A percentile compares a stretch with the other conserved stretches of the same genome.
Evolutionary conservation across 2,113 vertebrate genomes (phyloP).

Genomic region (Tetrao urogallus): DNA sequence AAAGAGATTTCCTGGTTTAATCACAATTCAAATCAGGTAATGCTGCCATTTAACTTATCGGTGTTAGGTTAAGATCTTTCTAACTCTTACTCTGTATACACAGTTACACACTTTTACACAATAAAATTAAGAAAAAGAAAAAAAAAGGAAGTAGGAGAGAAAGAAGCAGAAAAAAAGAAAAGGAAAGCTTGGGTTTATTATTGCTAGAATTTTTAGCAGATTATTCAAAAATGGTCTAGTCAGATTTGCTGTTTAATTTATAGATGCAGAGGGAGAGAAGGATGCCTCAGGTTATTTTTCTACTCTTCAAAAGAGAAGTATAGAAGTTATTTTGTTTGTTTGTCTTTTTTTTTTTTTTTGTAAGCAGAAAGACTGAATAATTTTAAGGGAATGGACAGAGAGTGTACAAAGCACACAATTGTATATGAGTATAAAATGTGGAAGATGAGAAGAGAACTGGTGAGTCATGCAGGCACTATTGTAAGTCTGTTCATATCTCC

Average conservation of each 20-base stretch:
- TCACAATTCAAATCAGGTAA: background rate
- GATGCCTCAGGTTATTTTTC: background rate
- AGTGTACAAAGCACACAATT: background rate
- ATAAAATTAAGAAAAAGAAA: no score
- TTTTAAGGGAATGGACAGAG: background rate
- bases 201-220: background rate
- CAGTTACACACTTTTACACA: no score
- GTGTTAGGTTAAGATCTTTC: background rate
- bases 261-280: background rate
- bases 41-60: background rate
- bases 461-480: background rate
- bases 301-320: background rate
- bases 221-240: background rate
- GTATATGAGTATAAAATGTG: background rate
- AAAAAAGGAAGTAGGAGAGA: background rate
- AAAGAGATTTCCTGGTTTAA: constrained; percentile 6
- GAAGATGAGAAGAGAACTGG: background rate
- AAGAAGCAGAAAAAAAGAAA: background rate
- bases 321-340: no score
- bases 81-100: background rate
- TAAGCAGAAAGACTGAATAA: background rate
- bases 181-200: background rate
- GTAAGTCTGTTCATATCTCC: background rate
- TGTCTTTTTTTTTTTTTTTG: background rate
- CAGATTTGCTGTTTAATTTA: background rate